Conservation (phyloP, 30 jellyfish, hydroid and myxozoan genomes). For the Catostylus mosaicus region DNA sequence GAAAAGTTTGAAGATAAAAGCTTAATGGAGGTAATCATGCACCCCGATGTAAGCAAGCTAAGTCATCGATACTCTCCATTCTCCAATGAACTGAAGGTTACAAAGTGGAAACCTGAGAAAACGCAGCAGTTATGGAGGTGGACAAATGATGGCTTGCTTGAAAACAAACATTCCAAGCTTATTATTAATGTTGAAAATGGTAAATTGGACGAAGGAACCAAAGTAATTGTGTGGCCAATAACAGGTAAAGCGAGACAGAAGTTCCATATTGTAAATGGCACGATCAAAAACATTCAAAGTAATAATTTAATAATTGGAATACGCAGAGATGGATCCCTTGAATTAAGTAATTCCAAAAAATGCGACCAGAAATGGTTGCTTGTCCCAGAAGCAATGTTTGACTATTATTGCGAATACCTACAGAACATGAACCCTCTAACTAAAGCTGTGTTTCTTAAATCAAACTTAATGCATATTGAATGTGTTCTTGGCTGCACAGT, state of each 20-base stretch:
- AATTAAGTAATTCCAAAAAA: neutral
- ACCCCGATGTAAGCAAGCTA: too few species aligned
- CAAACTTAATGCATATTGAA: slow-evolving; percentile 1
- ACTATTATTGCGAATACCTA: neutral
- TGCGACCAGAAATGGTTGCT: neutral
- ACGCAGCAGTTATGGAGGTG: slow-evolving; percentile 28
- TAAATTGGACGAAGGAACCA: neutral
- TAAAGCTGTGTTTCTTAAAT: neutral
- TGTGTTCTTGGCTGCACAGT: slow-evolving; percentile 2
- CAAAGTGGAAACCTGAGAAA: neutral
- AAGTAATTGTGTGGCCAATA: neutral
- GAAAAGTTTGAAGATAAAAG: too few species aligned
- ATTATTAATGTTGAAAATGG: neutral
- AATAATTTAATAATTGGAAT: neutral
- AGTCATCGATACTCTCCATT: too few species aligned
- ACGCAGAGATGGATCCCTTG: neutral
- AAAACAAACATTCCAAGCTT: neutral
- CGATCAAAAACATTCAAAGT: neutral
- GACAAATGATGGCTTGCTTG: slow-evolving; percentile 12
- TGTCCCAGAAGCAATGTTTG: neutral
- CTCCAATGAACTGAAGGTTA: neutral
- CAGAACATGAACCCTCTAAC: neutral
- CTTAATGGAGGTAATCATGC: too few species aligned
- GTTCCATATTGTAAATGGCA: slow-evolving; percentile 7
- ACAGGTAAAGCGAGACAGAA: neutral